These are phyloP conservation scores for Nebria salina DNA, from an alignment of 2,888 invertebrate genomes.

Conservation along the genomic window DNA sequence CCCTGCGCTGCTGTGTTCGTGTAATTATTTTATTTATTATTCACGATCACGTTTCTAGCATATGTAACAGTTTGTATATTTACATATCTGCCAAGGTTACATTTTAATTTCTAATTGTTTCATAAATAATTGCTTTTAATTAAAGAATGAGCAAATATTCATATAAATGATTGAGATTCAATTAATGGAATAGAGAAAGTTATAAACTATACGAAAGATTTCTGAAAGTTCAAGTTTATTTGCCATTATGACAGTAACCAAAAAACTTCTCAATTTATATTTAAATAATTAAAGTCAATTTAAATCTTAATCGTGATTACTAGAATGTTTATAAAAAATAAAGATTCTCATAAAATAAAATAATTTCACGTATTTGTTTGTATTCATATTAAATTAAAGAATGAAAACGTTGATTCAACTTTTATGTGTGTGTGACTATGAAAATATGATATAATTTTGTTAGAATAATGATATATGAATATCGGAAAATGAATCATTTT, in stretches of 20 bases:
- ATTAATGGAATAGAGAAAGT: not conserved
- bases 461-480: not conserved
- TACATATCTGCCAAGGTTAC: not conserved
- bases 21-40: not conserved
- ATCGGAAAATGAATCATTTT: not conserved
- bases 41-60: not conserved
- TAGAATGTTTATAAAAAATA: no score
- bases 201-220: no score
- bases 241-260: no score
- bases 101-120: slow-evolving; percentile 1
- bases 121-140: not conserved
- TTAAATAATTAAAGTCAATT: no score
- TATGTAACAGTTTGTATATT: slow-evolving; percentile 1
- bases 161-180: not conserved
- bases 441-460: not conserved
- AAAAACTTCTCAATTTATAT: no score
- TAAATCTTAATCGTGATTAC: no score
- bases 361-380: no score
- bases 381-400: no score
- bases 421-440: not conserved
- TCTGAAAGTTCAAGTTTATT: no score
- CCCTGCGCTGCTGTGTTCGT: not conserved
- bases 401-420: no score
- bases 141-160: not conserved
- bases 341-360: no score